Evolutionary conservation across 2,113 vertebrate species (phyloP), one percentile per base, ranked within the genome.

Genomic region (Mystacornis crossleyi): DNA sequence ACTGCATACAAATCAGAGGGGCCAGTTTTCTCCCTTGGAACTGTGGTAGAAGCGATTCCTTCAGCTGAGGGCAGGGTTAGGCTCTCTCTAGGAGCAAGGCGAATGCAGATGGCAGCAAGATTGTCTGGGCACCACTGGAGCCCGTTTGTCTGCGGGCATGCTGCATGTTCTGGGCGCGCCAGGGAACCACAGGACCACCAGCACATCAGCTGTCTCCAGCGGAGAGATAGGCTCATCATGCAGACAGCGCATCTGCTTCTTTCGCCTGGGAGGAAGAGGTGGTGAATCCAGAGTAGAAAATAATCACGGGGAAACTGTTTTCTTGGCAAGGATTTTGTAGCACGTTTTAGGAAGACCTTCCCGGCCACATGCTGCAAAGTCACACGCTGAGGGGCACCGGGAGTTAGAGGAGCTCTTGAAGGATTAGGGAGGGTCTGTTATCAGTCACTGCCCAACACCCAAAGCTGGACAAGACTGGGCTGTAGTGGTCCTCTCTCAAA

Each of bases 111-210:
- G 45, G 53, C 83, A 89, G 70, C 3, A 7, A 64, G 48, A 84
- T 93, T 64, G 64, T 90, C 75, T 54, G 75, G 77, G 60, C 15
- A 3, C 77, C 5, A 31, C 78, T 78, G 86, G 89, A 95, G 15
- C 69, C 69, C 0, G 0, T 29, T 31, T 62, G 47, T 80, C 71
- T 58, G 64, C 55, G 65, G 70, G 61, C 0, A 0, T 50, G 57
- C 54, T 45, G 70, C 15, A 8, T 2, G 34, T 57, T 83, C 54
- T 45, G 38, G 33, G 50, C 1, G 0, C 2, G 1, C 57, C 0
- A 0, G 42, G 38, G 77, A 85, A 1, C 45, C 25, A 1, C 19
- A 31, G 69, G 73, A 71, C 36, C 21, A 29, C 67, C 0, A 0
- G 74, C 18, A 2, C 48, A 5, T 53, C 0, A 1, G 18, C 55